Percentiles rank a stretch among this genome's conserved stretches.
These are phyloP conservation scores for Drosophila diplacantha DNA, from an alignment of 2,888 invertebrate species.

Conservation along the genomic window DNA sequence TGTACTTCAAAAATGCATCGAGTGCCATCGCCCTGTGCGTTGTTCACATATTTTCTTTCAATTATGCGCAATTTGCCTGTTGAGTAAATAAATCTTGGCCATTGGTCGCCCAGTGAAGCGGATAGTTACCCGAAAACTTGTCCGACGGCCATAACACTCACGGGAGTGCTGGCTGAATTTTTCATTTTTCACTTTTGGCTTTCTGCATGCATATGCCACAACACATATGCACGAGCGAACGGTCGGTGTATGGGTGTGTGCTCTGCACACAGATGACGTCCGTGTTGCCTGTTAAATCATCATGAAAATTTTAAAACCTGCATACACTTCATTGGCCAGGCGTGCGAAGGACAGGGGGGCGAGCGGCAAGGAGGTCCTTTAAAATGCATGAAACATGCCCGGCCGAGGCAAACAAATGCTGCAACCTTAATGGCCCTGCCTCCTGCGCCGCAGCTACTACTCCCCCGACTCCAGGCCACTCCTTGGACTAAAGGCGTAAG, in stretches of 20 bases:
- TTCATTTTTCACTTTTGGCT: constrained; percentile 22
- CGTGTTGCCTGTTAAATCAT: constrained; percentile 56
- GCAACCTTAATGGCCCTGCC: constrained; percentile 56
- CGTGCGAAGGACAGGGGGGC: background rate
- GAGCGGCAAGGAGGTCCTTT: constrained; percentile 40
- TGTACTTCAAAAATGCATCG: background rate
- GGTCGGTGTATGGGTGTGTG: constrained; percentile 4
- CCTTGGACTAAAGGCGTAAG: constrained; percentile 41
- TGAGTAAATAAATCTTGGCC: constrained; percentile 58
- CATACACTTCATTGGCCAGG: constrained; percentile 67
- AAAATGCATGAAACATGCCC: constrained; percentile 58
- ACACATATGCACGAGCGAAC: background rate
- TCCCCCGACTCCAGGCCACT: constrained; percentile 9
- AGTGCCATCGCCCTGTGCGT: constrained; percentile 6
- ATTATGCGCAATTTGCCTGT: constrained; percentile 65
- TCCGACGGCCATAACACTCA: constrained; percentile 13
- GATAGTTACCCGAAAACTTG: constrained; percentile 36
- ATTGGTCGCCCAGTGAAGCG: constrained; percentile 34
- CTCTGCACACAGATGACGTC: constrained; percentile 31
- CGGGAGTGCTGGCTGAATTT: constrained; percentile 19
- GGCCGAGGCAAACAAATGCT: constrained; percentile 47
- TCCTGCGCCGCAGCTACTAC: constrained; percentile 2
- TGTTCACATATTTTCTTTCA: constrained; percentile 56
- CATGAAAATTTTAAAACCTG: constrained; percentile 62
- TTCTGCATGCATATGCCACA: constrained; percentile 25